Percentiles rank a stretch among this genome's conserved stretches.
These are phyloP conservation scores for Lethenteron reissneri DNA, from an alignment of 2,113 vertebrate species.

Conservation along the genomic window DNA sequence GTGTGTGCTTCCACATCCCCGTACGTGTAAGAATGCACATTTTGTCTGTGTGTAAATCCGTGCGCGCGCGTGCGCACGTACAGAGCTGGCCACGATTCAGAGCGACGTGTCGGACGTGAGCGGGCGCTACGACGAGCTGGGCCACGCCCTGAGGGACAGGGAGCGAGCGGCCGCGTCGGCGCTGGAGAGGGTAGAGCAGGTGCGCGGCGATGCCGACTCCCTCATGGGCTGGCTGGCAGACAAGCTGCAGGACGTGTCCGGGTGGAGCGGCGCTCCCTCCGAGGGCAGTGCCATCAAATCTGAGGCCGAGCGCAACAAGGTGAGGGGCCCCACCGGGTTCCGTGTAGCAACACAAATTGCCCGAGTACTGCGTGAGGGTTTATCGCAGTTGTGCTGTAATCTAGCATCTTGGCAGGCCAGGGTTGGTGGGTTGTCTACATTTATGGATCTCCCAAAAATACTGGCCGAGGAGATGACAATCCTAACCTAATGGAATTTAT, in stretches of 20 bases:
- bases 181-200: constrained; percentile 35
- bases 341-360: too few relatives aligned
- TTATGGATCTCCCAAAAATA: too few relatives aligned
- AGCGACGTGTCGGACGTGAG: constrained; percentile 56
- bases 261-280: constrained; percentile 41
- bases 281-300: constrained; percentile 47
- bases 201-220: constrained; percentile 29
- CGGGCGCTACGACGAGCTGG: constrained; percentile 39
- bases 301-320: constrained; percentile 84
- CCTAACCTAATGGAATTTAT: neutral
- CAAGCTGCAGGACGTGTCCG: constrained; percentile 38
- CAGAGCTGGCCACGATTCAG: constrained; percentile 86
- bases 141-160: constrained; percentile 30
- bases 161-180: constrained; percentile 30
- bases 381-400: too few relatives aligned
- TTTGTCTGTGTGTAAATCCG: too few relatives aligned
- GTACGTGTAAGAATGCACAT: too few relatives aligned
- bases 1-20: too few relatives aligned
- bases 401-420: too few relatives aligned
- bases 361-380: too few relatives aligned
- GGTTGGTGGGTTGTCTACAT: too few relatives aligned
- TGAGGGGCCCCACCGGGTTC: constrained; percentile 14
- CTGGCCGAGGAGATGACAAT: neutral
- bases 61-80: neutral
- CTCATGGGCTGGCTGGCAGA: constrained; percentile 46